Conservation (phyloP, 2,797 vertebrate genomes). For the Ptychadena robeensis region DNA sequence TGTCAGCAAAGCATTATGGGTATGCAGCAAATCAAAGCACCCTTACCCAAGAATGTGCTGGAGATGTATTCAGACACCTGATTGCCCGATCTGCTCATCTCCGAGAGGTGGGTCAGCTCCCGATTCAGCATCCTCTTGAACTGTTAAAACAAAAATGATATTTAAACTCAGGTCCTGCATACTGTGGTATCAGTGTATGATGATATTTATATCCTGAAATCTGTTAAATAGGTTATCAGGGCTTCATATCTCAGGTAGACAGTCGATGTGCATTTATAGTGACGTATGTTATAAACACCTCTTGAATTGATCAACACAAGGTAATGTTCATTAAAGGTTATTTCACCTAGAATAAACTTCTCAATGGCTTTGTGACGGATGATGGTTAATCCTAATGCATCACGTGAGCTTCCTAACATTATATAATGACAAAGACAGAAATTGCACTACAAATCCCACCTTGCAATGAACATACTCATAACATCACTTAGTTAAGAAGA, state of each 20-base stretch:
- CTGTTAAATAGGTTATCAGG: background rate
- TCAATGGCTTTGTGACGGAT: background rate
- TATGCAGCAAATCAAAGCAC: conserved; percentile 10
- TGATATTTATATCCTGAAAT: background rate
- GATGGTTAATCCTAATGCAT: background rate
- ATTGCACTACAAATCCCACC: conserved; percentile 38
- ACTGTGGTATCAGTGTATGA: background rate
- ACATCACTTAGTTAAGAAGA: background rate
- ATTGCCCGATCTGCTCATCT: conserved; percentile 98
- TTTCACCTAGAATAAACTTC: conserved; percentile 1
- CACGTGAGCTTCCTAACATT: conserved; percentile 6
- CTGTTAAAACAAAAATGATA: conserved; percentile 70
- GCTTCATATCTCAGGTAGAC: background rate
- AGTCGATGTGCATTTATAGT: background rate
- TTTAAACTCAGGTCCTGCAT: background rate
- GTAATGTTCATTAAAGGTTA: background rate
- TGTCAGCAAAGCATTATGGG: conserved; percentile 53
- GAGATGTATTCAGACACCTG: conserved; percentile 99
- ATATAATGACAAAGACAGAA: conserved; percentile 13
- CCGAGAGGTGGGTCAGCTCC: conserved; percentile 96
- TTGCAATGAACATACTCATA: conserved; percentile 5
- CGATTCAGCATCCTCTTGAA: conserved; percentile 99
- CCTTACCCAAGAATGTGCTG: conserved; percentile 96
- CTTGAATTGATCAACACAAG: background rate
- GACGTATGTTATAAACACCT: background rate